Percentiles rank a stretch among this genome's conserved stretches.
Conservation (phyloP, 2,888 invertebrate species). For the Cataglyphis albicans region DNA sequence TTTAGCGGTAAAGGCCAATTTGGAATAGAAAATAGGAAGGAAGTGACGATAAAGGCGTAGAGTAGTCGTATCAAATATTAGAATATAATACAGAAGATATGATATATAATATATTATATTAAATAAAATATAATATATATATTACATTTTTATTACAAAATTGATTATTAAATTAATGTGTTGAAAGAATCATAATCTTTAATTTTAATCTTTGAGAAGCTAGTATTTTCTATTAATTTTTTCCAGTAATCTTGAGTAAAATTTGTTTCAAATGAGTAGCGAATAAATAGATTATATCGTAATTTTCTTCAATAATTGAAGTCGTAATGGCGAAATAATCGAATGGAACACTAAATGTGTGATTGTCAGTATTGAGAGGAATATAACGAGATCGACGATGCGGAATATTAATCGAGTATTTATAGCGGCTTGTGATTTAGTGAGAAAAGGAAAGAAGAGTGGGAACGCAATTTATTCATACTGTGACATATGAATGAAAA, state of each 20-base stretch:
- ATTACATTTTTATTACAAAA: neutral
- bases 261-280: neutral
- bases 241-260: neutral
- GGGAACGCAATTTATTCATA: constrained; percentile 11
- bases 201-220: neutral
- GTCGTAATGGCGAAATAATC: constrained; percentile 15
- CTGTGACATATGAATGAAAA: neutral
- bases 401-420: constrained; percentile 46
- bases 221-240: neutral
- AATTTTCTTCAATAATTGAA: constrained; percentile 34
- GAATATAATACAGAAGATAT: neutral
- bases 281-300: neutral
- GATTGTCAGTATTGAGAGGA: constrained; percentile 23
- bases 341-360: constrained; percentile 20
- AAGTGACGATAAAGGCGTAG: constrained; percentile 48
- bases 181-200: neutral
- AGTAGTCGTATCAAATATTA: constrained; percentile 14
- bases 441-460: constrained; percentile 1
- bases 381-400: constrained; percentile 29
- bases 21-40: constrained; percentile 40
- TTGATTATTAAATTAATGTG: neutral
- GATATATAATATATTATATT: neutral
- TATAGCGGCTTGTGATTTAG: constrained; percentile 37
- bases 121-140: neutral
- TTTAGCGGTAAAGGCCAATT: constrained; percentile 49